Conservation (phyloP, 2,888 invertebrate genomes). For the Criorhina ranunculi region DNA sequence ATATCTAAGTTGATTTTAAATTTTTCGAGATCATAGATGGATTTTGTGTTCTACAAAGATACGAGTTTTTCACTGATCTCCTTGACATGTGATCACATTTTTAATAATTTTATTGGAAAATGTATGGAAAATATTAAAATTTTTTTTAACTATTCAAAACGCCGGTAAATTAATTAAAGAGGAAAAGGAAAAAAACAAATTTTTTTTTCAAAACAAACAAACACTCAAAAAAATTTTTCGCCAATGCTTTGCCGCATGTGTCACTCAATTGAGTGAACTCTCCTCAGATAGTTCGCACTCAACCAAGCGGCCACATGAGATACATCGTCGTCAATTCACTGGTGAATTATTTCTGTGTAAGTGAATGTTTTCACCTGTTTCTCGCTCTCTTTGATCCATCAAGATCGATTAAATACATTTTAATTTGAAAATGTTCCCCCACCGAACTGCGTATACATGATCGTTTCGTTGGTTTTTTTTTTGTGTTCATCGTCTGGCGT, state of each 20-base stretch:
- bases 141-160: not conserved
- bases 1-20: constrained; percentile 29
- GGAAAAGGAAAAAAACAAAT: not conserved
- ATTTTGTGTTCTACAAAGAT: constrained; percentile 12
- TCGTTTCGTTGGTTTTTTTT: not conserved
- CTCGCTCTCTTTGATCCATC: constrained; percentile 73
- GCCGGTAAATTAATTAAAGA: no score
- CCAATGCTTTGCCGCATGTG: constrained; percentile 47
- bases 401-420: constrained; percentile 64
- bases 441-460: constrained; percentile 11
- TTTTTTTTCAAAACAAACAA: not conserved
- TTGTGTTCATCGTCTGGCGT: not conserved
- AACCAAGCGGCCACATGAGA: constrained; percentile 17
- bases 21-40: constrained; percentile 25
- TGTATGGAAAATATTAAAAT: not conserved
- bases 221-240: constrained; percentile 12
- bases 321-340: constrained; percentile 40
- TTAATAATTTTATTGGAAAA: not conserved
- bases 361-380: constrained; percentile 66
- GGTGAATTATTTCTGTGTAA: constrained; percentile 67
- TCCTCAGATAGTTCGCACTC: constrained; percentile 20
- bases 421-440: constrained; percentile 43
- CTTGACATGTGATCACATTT: not conserved
- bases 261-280: constrained; percentile 58
- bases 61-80: constrained; percentile 17